Base-by-base conservation (phyloP, 2,888 invertebrate genomes). In the Oxyscelio sp. region DNA sequence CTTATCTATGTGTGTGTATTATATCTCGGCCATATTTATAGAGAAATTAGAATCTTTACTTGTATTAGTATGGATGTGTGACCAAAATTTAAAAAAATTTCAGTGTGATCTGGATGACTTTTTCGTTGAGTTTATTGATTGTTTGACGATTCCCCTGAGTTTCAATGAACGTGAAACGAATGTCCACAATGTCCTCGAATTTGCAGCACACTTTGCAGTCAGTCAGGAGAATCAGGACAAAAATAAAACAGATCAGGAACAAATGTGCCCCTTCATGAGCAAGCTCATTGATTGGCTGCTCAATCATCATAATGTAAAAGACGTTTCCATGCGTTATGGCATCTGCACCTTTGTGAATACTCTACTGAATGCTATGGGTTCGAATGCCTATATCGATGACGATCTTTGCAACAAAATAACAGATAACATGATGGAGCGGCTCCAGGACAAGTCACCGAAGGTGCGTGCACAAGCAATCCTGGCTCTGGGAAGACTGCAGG, bases 391-490 rank as follows among this genome's bases (percentile, higher is more conserved):
- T 1, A 95, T 98, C 1, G 97, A 97, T 90, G 97, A 97, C 93
- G 95, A 95, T 22, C 94, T 98, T 4, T 98, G 97, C 91, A 96
- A 97, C 83, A 95, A 95, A 87, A 96, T 98, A 40, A 95, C 96
- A 71, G 95, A 95, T 22, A 96, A 96, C 63, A 97, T 98, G 96
- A 93, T 96, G 71, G 95, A 96, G 50, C 94, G 97, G 31, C 92
- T 94, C 0, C 95, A 97, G 94, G 98, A 98, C 91, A 95, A 96
- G 8, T 96, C 97, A 52, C 95, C 97, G 0, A 96, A 96, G 61
- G 97, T 98, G 2, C 95, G 98, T 19, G 96, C 96, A 38, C 97
- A 98, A 88, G 98, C 98, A 0, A 96, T 98, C 0, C 93, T 96
- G 27, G 97, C 98, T 0, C 94, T 98, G 45, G 96, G 97, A 71